These are phyloP conservation scores for Ctenochaetus hawaiiensis DNA, from an alignment of 2,797 vertebrate species.

Conservation along the genomic window DNA sequence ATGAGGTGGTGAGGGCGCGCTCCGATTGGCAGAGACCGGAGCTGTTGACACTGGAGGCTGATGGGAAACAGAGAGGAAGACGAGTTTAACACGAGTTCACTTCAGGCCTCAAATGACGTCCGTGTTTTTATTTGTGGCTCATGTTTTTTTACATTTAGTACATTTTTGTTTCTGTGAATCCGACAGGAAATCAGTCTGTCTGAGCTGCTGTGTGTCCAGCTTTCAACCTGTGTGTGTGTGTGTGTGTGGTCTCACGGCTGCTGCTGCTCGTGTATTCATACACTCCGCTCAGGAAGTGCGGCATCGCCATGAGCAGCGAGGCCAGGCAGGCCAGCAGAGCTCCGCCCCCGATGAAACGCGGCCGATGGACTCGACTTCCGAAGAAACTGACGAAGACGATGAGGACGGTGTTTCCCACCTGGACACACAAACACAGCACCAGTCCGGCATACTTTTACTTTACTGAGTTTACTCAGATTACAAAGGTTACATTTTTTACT, in stretches of 20 bases:
- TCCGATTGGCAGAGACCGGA: slow-evolving; percentile 72
- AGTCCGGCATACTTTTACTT: too few species aligned
- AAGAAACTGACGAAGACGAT: slow-evolving; percentile 95
- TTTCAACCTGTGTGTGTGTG: neutral
- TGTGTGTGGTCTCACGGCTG: slow-evolving; percentile 80
- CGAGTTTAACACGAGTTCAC: neutral
- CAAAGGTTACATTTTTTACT: too few species aligned
- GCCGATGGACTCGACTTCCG: slow-evolving; percentile 92
- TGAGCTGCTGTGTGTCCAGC: too few species aligned
- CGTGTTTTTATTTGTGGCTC: neutral
- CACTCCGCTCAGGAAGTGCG: slow-evolving; percentile 88
- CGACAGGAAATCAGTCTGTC: neutral
- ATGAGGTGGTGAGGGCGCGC: neutral
- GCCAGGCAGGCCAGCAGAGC: slow-evolving; percentile 90
- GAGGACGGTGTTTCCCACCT: slow-evolving; percentile 94
- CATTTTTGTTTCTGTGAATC: too few species aligned
- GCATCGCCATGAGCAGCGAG: slow-evolving; percentile 88
- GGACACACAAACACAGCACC: slow-evolving; percentile 25
- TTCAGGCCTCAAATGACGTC: neutral
- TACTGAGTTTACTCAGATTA: too few species aligned
- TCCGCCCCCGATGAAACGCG: slow-evolving; percentile 90
- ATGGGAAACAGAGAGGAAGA: slow-evolving; percentile 1
- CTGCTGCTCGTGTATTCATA: slow-evolving; percentile 82
- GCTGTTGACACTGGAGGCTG: slow-evolving; percentile 68
- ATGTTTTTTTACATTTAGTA: neutral